phyloP scores from a whole-genome alignment of 2,113 vertebrate genomes.

The Capra hircus region DNA sequence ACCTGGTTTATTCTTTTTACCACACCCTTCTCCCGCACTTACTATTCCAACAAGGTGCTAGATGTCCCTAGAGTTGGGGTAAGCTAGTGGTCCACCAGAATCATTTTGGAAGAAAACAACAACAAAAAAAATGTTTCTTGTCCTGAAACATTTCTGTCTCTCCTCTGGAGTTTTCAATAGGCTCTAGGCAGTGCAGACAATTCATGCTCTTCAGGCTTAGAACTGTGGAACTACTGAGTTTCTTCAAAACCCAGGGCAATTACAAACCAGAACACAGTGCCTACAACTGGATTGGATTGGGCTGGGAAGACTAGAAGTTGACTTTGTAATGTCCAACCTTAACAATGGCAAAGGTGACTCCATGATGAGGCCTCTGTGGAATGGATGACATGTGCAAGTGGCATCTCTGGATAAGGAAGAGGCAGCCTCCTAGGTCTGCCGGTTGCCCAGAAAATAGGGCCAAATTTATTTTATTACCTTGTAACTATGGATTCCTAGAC shows the following conservation, averaged over 20 bases:
- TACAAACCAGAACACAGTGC: neutral
- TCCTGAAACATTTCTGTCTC: neutral
- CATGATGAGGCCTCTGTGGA: neutral
- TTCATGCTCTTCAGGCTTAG: neutral
- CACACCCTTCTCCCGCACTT: constrained; percentile 78
- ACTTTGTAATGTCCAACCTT: neutral
- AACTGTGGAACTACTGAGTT: neutral
- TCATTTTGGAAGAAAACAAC: constrained; percentile 81
- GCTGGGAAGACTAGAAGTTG: neutral
- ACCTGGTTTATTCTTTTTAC: constrained; percentile 76
- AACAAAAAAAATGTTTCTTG: neutral
- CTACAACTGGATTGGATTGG: neutral
- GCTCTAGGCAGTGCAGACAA: neutral
- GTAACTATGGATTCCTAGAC: neutral
- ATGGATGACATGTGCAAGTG: too few species aligned
- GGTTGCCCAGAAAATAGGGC: neutral
- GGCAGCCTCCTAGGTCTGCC: neutral
- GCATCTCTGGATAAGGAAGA: neutral
- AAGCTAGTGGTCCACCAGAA: constrained; percentile 88
- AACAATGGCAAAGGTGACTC: neutral
- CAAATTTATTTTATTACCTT: neutral
- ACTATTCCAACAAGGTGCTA: constrained; percentile 82
- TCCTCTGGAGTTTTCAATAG: neutral
- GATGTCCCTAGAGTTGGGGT: constrained; percentile 76
- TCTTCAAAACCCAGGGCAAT: neutral